Evolutionary conservation across 2,888 invertebrate species (phyloP).

Genomic region (Petrophora chlorosata): DNA sequence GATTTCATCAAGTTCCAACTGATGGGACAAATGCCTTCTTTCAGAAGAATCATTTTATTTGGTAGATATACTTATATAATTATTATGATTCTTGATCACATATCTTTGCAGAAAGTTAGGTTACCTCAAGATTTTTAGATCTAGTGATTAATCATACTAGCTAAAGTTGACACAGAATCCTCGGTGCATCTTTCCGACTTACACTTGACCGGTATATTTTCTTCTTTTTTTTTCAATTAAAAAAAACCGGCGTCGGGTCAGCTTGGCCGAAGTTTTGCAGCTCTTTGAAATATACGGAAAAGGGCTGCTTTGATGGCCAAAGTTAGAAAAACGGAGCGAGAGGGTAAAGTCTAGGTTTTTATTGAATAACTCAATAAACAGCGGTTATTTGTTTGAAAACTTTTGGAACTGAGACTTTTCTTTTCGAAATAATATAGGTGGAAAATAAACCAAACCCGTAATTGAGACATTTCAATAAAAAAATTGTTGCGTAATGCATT

Average conservation of each 20-base stretch:
- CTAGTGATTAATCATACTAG: no score
- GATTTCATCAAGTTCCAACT: no score
- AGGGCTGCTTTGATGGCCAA: slow-evolving; percentile 52
- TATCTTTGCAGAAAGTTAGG: no score
- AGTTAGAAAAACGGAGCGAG: slow-evolving; percentile 26
- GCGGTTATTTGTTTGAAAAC: slow-evolving; percentile 8
- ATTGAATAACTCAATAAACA: slow-evolving; percentile 25
- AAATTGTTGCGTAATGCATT: no score
- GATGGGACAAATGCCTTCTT: no score
- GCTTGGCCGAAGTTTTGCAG: slow-evolving; percentile 49
- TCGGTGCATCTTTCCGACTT: not conserved
- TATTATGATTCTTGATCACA: no score
- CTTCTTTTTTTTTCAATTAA: slow-evolving; percentile 50
- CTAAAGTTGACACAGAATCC: slow-evolving; percentile 1
- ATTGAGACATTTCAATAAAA: no score
- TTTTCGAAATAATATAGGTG: slow-evolving; percentile 2
- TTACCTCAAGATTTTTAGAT: no score
- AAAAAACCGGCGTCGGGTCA: slow-evolving; percentile 50
- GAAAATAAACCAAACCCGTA: no score
- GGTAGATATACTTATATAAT: no score
- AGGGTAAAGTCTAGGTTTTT: slow-evolving; percentile 30
- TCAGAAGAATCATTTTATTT: no score
- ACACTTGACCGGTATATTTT: slow-evolving; percentile 31
- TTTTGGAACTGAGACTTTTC: not conserved
- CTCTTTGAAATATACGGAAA: slow-evolving; percentile 59